Evolutionary conservation across 1,140 invertebrate species (phyloP), one percentile per base, ranked within the genome.

Genomic region (Drosophila kurseongensis): DNA sequence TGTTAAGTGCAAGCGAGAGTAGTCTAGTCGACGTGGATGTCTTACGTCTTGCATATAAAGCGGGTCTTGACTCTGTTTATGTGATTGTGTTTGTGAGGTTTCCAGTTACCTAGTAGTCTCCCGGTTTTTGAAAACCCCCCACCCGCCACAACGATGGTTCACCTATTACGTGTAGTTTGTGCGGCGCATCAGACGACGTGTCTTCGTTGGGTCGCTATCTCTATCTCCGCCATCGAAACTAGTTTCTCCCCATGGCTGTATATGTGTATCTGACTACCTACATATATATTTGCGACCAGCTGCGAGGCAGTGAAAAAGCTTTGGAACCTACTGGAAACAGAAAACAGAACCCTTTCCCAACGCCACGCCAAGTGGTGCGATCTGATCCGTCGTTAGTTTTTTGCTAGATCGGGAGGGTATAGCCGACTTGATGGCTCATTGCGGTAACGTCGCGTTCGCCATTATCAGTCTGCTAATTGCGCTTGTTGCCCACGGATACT

Each of bases 181-280:
- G 48, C 45, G 56, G 51, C 66, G 51, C 77, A 80, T 80, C 78
- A 71, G 71, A 78, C 78, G 78, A 45, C 59, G 42, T 75, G 78
- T 77, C 75, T 79, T 74, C 14, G 51, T 29, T n/a, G 56, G 27
- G 41, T 79, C 13, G 38, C 29, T 0, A 32, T 32, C 29, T 32
- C 29, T 32, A 38, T 61, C 78, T 60, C 60, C 55, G 54, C 41
- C 41, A 13, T 35, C 59, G 5, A 79, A 83, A 83, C 80, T 63
- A 50, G 80, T 84, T 84, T 76, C 42, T 61, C 38, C 54, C 47
- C 50, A 51, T 45, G 27, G 9, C 42, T 32, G 42, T n/a, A 50
- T 6, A 14, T 48, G 10, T 27, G 4, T 9, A 38, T 18, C 8
- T 18, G n/a, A 2, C 12, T 23, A 16, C 18, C 8, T 16, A 40